Evolutionary conservation across 2,113 vertebrate genomes (phyloP).

Genomic region (Tympanuchus pallidicinctus): DNA sequence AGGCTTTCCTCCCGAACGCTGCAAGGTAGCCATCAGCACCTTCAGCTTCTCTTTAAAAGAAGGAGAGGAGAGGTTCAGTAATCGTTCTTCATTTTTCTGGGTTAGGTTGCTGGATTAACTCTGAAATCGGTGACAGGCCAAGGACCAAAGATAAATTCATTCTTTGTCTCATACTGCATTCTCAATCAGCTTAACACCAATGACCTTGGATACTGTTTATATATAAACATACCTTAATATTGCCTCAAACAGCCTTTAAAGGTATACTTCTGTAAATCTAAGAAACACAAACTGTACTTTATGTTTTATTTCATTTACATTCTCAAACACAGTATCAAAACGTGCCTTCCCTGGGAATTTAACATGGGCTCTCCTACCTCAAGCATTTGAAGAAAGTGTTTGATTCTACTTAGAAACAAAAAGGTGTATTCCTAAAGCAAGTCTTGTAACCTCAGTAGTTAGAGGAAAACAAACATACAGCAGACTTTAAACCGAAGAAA

Average conservation of each 20-base stretch:
- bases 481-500: background rate
- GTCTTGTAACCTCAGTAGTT: background rate
- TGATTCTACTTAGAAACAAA: background rate
- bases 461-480: background rate
- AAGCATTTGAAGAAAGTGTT: background rate
- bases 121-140: background rate
- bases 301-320: background rate
- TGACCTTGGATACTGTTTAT: conserved; percentile 70
- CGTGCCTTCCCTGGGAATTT: background rate
- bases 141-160: conserved; percentile 39
- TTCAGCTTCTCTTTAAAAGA: background rate
- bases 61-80: background rate
- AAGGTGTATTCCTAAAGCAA: background rate
- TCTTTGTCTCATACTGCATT: conserved; percentile 6
- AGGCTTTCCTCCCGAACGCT: background rate
- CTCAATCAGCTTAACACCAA: conserved; percentile 19
- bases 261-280: background rate
- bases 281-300: background rate
- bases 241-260: conserved; percentile 58
- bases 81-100: fast-evolving
- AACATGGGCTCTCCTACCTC: background rate
- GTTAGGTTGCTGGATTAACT: background rate
- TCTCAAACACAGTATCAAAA: background rate
- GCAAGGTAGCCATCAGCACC: background rate
- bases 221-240: conserved; percentile 57